A percentile compares a stretch with the other conserved stretches of the same genome.
Evolutionary conservation across 1,140 invertebrate species (phyloP).

Genomic region (Colletes latitarsis): DNA sequence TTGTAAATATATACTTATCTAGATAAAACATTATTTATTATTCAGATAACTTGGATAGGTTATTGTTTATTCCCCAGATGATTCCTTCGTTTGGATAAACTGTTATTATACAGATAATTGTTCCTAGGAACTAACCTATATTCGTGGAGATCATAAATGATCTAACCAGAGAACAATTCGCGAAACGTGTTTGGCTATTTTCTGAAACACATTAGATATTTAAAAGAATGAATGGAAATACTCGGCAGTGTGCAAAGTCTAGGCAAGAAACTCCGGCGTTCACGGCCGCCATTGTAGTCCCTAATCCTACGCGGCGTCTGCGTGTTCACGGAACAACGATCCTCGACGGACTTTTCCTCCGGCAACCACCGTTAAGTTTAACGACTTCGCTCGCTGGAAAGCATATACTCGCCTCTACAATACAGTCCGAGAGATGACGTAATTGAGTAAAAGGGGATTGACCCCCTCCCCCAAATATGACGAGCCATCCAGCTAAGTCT

Average conservation of each 20-base stretch:
- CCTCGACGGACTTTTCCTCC: not conserved
- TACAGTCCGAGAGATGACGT: slow-evolving; percentile 42
- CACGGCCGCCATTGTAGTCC: not conserved
- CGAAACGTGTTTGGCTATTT: too few species aligned
- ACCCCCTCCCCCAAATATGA: slow-evolving; percentile 45
- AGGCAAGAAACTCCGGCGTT: not conserved
- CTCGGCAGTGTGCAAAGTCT: not conserved
- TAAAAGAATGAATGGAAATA: too few species aligned
- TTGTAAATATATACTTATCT: too few species aligned
- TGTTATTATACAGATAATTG: too few species aligned
- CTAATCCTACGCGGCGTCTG: not conserved
- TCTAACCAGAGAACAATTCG: too few species aligned
- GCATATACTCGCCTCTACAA: slow-evolving; percentile 13
- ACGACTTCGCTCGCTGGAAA: slow-evolving; percentile 43
- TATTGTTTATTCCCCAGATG: too few species aligned
- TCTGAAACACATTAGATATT: too few species aligned
- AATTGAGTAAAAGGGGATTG: slow-evolving; percentile 51
- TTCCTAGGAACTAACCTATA: too few species aligned
- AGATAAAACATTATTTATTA: too few species aligned
- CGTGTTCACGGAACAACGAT: slow-evolving; percentile 7
- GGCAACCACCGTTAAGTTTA: slow-evolving; percentile 45
- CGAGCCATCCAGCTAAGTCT: slow-evolving; percentile 23
- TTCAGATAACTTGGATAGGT: too few species aligned
- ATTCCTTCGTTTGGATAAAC: too few species aligned
- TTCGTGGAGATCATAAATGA: too few species aligned